Percentiles rank a stretch among this genome's conserved stretches.
Evolutionary conservation across 2,797 vertebrate species (phyloP).

Genomic region (Hoplostethus mediterraneus): DNA sequence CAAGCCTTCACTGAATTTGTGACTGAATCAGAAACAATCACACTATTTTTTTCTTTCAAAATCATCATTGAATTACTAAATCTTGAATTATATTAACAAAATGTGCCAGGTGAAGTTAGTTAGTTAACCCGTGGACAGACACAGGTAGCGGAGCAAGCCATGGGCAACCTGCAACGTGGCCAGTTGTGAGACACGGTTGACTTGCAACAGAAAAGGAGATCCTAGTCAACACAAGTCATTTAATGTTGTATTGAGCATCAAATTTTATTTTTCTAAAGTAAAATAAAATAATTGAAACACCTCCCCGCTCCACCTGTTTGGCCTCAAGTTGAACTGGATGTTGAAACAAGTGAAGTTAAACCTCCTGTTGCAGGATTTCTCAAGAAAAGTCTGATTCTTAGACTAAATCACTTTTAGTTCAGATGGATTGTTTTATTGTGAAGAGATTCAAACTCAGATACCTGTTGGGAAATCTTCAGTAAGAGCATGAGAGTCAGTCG

Average conservation of each 20-base stretch:
- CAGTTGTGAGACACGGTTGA: conserved; percentile 39
- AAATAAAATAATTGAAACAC: too few relatives aligned
- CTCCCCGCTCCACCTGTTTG: too few relatives aligned
- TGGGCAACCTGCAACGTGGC: not conserved
- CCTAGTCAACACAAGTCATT: not conserved
- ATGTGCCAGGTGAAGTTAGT: too few relatives aligned
- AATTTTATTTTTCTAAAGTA: too few relatives aligned
- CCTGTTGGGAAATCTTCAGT: not conserved
- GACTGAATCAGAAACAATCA: conserved; percentile 15
- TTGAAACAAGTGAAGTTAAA: too few relatives aligned
- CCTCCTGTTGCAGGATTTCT: not conserved
- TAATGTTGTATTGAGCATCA: too few relatives aligned
- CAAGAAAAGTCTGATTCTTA: not conserved
- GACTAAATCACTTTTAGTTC: not conserved
- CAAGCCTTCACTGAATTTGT: conserved; percentile 13
- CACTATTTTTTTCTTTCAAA: conserved; percentile 1
- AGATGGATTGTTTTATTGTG: not conserved
- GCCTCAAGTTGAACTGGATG: too few relatives aligned
- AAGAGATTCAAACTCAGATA: not conserved
- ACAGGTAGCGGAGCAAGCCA: not conserved
- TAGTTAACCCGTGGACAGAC: too few relatives aligned
- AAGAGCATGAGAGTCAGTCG: too few relatives aligned
- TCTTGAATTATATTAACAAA: too few relatives aligned
- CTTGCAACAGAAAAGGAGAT: not conserved
- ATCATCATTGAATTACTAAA: not conserved